phyloP scores from a whole-genome alignment of 2,113 vertebrate species.

The Malaclemys terrapin region DNA sequence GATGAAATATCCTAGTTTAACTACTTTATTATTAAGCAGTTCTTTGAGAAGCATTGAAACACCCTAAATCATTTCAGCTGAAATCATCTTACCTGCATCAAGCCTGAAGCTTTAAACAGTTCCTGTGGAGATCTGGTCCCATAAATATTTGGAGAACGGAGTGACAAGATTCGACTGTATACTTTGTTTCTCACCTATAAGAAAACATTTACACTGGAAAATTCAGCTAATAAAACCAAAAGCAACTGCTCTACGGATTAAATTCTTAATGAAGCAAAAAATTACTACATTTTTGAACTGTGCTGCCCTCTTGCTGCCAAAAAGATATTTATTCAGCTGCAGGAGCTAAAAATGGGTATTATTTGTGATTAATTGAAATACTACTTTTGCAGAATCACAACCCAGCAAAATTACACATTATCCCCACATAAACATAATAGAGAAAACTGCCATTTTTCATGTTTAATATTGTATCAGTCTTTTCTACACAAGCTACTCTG shows the following conservation, averaged over 20 bases:
- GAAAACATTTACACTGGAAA: constrained; percentile 6
- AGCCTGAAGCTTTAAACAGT: constrained; percentile 92
- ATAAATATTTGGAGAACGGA: constrained; percentile 90
- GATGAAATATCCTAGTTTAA: background rate
- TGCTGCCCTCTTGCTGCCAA: background rate
- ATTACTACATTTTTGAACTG: background rate
- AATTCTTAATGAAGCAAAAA: background rate
- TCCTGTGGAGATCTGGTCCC: constrained; percentile 95
- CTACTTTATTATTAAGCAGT: background rate
- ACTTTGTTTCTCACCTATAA: constrained; percentile 93
- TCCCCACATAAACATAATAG: background rate
- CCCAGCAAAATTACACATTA: background rate
- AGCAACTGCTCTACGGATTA: background rate
- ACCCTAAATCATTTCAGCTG: background rate
- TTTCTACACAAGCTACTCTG: background rate
- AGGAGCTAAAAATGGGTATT: background rate
- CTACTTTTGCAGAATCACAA: background rate
- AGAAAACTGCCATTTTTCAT: background rate
- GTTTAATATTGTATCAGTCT: background rate
- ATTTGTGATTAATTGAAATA: background rate
- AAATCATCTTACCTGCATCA: constrained; percentile 89
- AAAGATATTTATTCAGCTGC: background rate
- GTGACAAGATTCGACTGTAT: constrained; percentile 91
- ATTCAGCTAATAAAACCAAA: background rate
- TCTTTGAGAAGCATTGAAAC: background rate